Conservation (phyloP, 1,140 invertebrate species). For the Conus ventricosus region DNA sequence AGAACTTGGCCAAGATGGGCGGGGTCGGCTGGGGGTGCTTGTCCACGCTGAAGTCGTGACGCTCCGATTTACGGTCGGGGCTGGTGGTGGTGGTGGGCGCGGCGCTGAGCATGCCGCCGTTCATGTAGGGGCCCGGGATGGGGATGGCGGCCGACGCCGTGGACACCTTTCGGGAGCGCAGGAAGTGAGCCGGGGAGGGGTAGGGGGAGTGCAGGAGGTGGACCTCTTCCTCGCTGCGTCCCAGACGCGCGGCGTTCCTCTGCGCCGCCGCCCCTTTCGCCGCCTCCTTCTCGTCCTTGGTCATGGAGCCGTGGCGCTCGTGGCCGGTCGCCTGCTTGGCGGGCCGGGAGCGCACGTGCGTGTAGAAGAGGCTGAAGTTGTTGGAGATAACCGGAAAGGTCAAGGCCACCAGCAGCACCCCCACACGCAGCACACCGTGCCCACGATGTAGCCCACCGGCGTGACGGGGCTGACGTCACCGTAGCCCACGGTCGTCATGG, state of each 20-base stretch:
- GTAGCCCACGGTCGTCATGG: slow-evolving; percentile 78
- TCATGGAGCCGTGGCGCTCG: neutral
- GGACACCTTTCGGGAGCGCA: slow-evolving; percentile 18
- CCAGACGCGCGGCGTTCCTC: neutral
- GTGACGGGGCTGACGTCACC: slow-evolving; percentile 71
- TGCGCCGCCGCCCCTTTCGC: neutral
- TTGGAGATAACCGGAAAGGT: slow-evolving; percentile 72
- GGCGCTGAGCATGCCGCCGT: neutral
- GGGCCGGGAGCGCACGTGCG: slow-evolving; percentile 65
- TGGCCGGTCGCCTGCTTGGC: slow-evolving; percentile 23
- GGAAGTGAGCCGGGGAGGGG: slow-evolving; percentile 27
- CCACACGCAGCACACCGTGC: slow-evolving; percentile 62
- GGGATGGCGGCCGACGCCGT: slow-evolving; percentile 15
- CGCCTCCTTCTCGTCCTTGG: neutral
- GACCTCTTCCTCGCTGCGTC: slow-evolving; percentile 17
- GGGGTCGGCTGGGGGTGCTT: neutral
- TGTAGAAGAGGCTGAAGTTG: slow-evolving; percentile 71
- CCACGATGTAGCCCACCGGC: slow-evolving; percentile 78
- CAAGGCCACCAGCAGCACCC: slow-evolving; percentile 68
- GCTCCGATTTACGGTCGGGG: neutral
- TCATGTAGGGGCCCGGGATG: slow-evolving; percentile 31
- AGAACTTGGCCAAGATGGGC: slow-evolving; percentile 47
- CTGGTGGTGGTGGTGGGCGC: neutral
- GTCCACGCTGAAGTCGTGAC: neutral
- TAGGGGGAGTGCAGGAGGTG: slow-evolving; percentile 7